Conservation (phyloP, 2,113 vertebrate genomes). For the Trematocara unimaculatum region DNA sequence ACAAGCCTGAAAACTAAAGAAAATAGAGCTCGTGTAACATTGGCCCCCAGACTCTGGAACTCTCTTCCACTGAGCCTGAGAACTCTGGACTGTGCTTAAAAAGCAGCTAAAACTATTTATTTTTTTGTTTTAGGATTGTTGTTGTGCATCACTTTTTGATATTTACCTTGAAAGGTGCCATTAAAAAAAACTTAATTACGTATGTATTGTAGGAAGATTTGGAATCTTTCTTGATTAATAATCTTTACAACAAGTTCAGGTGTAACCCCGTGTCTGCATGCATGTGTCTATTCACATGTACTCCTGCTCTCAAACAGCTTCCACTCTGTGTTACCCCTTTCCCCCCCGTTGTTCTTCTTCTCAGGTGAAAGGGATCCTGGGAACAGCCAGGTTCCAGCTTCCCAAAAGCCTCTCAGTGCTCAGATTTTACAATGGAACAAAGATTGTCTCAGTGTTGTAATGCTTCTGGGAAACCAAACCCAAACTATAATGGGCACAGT, state of each 20-base stretch:
- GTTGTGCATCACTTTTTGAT: neutral
- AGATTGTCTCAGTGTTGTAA: conserved; percentile 65
- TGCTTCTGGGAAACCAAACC: conserved; percentile 58
- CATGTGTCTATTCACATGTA: neutral
- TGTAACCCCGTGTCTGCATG: neutral
- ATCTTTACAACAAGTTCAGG: neutral
- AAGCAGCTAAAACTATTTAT: neutral
- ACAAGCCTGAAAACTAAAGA: neutral
- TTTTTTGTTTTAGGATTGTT: neutral
- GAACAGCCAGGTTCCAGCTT: conserved; percentile 53
- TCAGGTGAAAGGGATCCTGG: conserved; percentile 65
- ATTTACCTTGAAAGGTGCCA: neutral
- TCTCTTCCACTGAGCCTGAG: neutral
- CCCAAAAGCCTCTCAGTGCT: conserved; percentile 54
- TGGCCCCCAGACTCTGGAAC: neutral
- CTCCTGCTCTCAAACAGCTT: neutral
- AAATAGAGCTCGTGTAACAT: neutral
- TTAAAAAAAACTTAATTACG: neutral
- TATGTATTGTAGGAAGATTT: neutral
- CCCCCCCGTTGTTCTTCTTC: conserved; percentile 22
- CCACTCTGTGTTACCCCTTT: conserved; percentile 6
- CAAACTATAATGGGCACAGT: conserved; percentile 41
- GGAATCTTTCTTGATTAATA: neutral
- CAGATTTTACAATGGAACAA: conserved; percentile 56
- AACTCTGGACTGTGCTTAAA: neutral